Percentiles rank a stretch among this genome's conserved stretches.
phyloP scores from a whole-genome alignment of 2,113 vertebrate genomes.

The Muntiacus reevesi region DNA sequence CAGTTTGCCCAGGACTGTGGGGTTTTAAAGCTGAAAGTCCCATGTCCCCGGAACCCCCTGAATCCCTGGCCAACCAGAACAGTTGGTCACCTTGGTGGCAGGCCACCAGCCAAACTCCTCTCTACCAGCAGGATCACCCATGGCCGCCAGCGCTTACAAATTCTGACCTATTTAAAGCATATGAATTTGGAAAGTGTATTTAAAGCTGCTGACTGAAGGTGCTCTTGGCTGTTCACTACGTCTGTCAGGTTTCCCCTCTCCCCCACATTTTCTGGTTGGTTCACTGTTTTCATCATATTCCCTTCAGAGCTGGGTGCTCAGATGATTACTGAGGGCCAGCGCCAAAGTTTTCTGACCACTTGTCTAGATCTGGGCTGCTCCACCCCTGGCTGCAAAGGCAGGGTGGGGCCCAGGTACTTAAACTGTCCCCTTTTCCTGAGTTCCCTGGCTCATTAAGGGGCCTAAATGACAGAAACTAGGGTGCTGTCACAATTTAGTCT shows the following conservation, averaged over 20 bases:
- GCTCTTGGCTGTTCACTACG: background rate
- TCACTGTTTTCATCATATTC: background rate
- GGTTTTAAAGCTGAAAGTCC: constrained; percentile 41
- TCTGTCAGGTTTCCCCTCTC: background rate
- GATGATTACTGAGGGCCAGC: background rate
- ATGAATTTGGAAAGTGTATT: background rate
- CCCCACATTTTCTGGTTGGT: background rate
- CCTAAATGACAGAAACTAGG: background rate
- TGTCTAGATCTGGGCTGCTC: background rate
- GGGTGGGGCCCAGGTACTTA: background rate
- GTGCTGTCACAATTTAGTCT: background rate
- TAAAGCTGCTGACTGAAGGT: background rate
- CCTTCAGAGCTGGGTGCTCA: background rate
- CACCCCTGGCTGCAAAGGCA: background rate
- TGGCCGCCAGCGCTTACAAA: background rate
- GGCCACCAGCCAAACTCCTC: constrained; percentile 4
- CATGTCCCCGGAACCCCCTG: background rate
- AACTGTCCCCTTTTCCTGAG: background rate
- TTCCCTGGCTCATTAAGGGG: background rate
- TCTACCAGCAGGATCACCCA: background rate
- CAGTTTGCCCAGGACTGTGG: background rate
- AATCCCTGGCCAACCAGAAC: background rate
- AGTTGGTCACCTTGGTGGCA: background rate
- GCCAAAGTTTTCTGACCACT: background rate
- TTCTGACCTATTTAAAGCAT: background rate